phyloP scores from a whole-genome alignment of 2,797 vertebrate genomes.

The Cynodonichthys magdalenae region DNA sequence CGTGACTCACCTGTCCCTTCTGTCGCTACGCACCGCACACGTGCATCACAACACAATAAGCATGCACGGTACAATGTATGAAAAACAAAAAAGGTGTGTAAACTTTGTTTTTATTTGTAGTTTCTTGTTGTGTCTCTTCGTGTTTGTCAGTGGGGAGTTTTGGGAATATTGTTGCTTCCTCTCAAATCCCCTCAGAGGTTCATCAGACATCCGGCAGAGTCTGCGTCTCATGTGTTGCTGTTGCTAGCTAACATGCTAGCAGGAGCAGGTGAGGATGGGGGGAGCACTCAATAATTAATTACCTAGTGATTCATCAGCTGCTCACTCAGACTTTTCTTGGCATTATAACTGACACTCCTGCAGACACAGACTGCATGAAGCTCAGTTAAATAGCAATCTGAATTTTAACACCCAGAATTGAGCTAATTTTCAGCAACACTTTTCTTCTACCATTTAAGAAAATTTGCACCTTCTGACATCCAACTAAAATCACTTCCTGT shows the following conservation, averaged over 20 bases:
- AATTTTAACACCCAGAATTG: not conserved
- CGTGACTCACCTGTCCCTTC: slow-evolving; percentile 79
- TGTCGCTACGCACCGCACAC: slow-evolving; percentile 21
- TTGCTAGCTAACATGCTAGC: slow-evolving; percentile 36
- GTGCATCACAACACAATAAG: not conserved
- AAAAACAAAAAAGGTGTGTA: not conserved
- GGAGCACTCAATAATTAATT: slow-evolving; percentile 67
- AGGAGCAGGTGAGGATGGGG: slow-evolving; percentile 48
- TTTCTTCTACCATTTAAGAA: not conserved
- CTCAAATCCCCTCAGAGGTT: slow-evolving; percentile 57
- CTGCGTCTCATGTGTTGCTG: slow-evolving; percentile 15
- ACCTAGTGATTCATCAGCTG: slow-evolving; percentile 61
- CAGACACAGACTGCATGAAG: slow-evolving; percentile 6
- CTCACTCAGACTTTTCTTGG: slow-evolving; percentile 42
- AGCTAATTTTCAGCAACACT: not conserved
- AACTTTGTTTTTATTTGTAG: not conserved
- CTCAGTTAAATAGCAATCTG: not conserved
- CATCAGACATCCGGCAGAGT: slow-evolving; percentile 55
- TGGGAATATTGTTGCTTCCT: slow-evolving; percentile 63
- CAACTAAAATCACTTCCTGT: not conserved
- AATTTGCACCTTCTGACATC: not conserved
- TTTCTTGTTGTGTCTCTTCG: not conserved
- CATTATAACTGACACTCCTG: slow-evolving; percentile 7
- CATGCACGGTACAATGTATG: not conserved
- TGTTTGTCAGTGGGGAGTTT: slow-evolving; percentile 20